Evolutionary conservation across 1,140 invertebrate genomes (phyloP), one percentile per base, ranked within the genome.

Genomic region (Vanessa tameamea): DNA sequence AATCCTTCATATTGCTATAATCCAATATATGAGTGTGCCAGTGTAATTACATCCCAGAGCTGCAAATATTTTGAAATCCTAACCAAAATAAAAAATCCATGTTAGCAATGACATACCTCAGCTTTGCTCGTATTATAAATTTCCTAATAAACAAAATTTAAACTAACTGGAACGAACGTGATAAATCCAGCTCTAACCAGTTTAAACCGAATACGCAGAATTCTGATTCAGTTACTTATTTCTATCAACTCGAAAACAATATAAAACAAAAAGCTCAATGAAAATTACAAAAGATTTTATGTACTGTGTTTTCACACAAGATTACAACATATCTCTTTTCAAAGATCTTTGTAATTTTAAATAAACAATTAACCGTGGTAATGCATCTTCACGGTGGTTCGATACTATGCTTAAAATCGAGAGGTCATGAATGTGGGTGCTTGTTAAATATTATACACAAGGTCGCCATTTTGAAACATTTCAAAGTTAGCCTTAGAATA

Each of bases 391-490:
- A 57, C 37, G 37, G 51, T 69, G 12, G 64, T n/a, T 31, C 26
- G 11, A 67, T 16, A 23, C 6, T 14, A 53, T 15, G 20, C 15
- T 55, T 2, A 67, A 55, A 57, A 47, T 65, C 23, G 64, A 23
- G n/a, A 55, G 65, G 65, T 55, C 65, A 55, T 47, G 65, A 51
- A 8, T 68, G 9, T 23, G 12, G 47, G 31, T 26, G 55, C 55
- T 59, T 23, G 55, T 59, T 59, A 20, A 59, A 4, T 26, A 11
- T 59, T 53, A 9, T 15, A 20, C 3, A 2, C 48, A 15, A 68
- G 65, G 65, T 68, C 51, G 65, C 23, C 31, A 68, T 68, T 68
- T 68, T 68, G 65, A 68, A 68, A 68, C 11, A 20, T 51, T 26
- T 26, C 51, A 53, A 53, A 67, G 6, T 55, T 20, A 6, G 20